A percentile compares a stretch with the other conserved stretches of the same genome.
phyloP scores from a whole-genome alignment of 1,140 invertebrate species.

The Babylonia areolata region DNA sequence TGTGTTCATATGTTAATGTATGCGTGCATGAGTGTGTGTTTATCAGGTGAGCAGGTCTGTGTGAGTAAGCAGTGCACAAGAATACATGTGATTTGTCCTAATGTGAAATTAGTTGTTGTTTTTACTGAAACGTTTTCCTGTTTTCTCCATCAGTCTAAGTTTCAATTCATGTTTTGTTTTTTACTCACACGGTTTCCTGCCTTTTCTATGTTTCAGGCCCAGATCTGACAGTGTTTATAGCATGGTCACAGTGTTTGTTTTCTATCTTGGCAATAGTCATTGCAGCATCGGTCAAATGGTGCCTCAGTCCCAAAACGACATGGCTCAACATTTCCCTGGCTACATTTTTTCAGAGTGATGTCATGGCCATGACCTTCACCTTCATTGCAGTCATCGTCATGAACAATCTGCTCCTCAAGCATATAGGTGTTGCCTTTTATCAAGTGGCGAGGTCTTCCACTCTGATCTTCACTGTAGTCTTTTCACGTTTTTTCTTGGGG shows the following conservation, averaged over 20 bases:
- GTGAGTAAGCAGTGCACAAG: no score
- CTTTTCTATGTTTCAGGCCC: constrained; percentile 37
- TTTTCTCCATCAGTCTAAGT: no score
- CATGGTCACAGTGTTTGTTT: constrained; percentile 68
- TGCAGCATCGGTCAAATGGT: constrained; percentile 25
- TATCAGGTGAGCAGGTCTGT: not conserved
- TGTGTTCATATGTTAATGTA: not conserved
- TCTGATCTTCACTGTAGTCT: constrained; percentile 72
- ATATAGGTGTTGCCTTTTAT: constrained; percentile 74
- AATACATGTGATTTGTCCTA: no score
- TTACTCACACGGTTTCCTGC: no score
- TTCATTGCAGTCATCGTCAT: constrained; percentile 69
- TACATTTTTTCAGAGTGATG: constrained; percentile 56
- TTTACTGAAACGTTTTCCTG: no score
- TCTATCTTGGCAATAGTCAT: constrained; percentile 55
- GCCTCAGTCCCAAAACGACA: constrained; percentile 36
- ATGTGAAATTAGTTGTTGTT: no score
- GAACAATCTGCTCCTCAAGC: constrained; percentile 74
- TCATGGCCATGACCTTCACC: constrained; percentile 65
- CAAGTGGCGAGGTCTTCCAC: constrained; percentile 75
- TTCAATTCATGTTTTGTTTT: no score
- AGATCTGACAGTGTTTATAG: constrained; percentile 66
- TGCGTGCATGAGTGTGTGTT: not conserved
- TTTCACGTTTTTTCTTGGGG: constrained; percentile 64
- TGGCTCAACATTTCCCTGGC: constrained; percentile 49